Conservation (phyloP, 1,140 invertebrate genomes). For the Drosophila virilis region DNA sequence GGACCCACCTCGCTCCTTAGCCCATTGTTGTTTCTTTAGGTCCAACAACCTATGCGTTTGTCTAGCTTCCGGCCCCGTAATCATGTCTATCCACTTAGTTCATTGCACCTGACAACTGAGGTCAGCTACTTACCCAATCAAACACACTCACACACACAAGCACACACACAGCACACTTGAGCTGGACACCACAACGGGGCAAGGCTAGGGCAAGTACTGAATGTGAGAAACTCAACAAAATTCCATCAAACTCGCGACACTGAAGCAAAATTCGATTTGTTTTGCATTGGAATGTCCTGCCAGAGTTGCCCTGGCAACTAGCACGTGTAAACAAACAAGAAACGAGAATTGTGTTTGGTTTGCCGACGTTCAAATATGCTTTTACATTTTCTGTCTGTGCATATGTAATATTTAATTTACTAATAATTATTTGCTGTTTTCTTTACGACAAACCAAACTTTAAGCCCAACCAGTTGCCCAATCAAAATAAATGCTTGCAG, state of each 20-base stretch:
- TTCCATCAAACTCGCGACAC: constrained; percentile 42
- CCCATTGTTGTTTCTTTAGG: constrained; percentile 89
- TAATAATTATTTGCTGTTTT: too few species aligned
- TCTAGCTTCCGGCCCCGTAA: constrained; percentile 77
- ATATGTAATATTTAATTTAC: background rate
- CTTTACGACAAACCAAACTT: too few species aligned
- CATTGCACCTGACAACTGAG: constrained; percentile 59
- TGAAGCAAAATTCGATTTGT: constrained; percentile 25
- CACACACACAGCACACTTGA: background rate
- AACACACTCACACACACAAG: background rate
- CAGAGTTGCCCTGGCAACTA: constrained; percentile 34
- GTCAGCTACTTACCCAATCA: constrained; percentile 32
- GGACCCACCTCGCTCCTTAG: constrained; percentile 87
- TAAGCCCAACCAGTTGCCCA: too few species aligned
- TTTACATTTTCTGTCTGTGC: background rate
- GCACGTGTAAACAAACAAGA: constrained; percentile 38
- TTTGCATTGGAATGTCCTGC: constrained; percentile 45
- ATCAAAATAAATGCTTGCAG: too few species aligned
- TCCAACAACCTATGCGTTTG: constrained; percentile 86
- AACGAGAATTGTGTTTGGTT: background rate
- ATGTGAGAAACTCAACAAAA: constrained; percentile 31
- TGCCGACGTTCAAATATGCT: background rate
- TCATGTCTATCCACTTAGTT: constrained; percentile 63
- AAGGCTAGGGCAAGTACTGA: constrained; percentile 44
- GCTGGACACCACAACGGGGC: constrained; percentile 27